phyloP scores from a whole-genome alignment of 2,888 invertebrate species.

The Drosophila sordidula region DNA sequence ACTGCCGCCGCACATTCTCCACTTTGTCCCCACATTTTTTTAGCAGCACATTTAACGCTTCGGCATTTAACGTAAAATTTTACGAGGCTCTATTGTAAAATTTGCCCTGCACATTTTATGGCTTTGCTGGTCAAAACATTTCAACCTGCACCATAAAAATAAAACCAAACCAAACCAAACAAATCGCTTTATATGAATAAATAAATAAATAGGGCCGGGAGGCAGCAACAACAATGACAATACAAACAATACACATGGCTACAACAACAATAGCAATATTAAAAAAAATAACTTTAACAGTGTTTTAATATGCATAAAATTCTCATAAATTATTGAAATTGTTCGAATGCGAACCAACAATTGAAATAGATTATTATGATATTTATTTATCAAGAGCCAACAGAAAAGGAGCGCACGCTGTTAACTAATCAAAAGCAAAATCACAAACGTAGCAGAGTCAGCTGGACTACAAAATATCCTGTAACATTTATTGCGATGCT shows the following conservation, averaged over 20 bases:
- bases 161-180: constrained; percentile 30
- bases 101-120: constrained; percentile 64
- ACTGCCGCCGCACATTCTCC: constrained; percentile 12
- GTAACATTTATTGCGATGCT: neutral
- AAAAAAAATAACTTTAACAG: constrained; percentile 31
- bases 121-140: constrained; percentile 57
- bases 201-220: constrained; percentile 40
- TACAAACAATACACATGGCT: constrained; percentile 3
- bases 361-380: constrained; percentile 43
- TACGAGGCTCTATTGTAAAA: constrained; percentile 67
- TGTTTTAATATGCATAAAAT: constrained; percentile 51
- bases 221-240: constrained; percentile 15
- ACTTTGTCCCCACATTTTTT: constrained; percentile 22
- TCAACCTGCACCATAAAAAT: constrained; percentile 55
- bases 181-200: constrained; percentile 58
- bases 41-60: constrained; percentile 48
- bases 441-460: neutral
- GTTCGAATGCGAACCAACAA: constrained; percentile 26
- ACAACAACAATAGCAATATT: constrained; percentile 15
- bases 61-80: constrained; percentile 64
- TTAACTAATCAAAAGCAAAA: constrained; percentile 6
- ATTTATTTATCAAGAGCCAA: constrained; percentile 31
- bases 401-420: neutral
- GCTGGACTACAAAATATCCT: neutral
- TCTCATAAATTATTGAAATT: constrained; percentile 47